Base-by-base conservation (phyloP, 2,797 vertebrate genomes). In the Mormyrus hasselquistii region DNA sequence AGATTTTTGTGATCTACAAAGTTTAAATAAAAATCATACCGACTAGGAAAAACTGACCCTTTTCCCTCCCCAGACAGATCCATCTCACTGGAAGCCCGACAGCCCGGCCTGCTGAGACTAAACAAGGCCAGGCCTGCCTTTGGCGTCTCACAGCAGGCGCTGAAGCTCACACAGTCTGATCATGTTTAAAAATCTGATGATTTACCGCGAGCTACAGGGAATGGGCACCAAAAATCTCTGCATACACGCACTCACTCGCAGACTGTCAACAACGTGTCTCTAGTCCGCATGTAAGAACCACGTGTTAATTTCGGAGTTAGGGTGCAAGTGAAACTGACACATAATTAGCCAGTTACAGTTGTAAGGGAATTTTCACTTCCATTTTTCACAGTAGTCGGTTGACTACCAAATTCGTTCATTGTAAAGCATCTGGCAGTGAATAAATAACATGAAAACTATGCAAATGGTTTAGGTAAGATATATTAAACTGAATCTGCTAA, bases 151-250 rank as follows among this genome's bases (percentile, higher is more conserved):
- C 14, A 9, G 10, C 52, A 49, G 88, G 41, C 34, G n/a, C 55
- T 49, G 38, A 47, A 16, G 34, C 22, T 16, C 88, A 55, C 88
- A n/a, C 88, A 82, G 65, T 52, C 50, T 55, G 69, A 69, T 84
- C 79, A 29, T 19, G 76, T 89, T 59, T 79, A 84, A 89, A 89
- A 79, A 89, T 41, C 22, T 7, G 25, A 55, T 82, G n/a, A 49
- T 49, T 88, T 76, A 50, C 53, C 47, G 53, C 10, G 38, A 79
- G 34, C 76, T 84, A 69, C n/a, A 62, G 83, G 9, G 12, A 49
- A 19, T 8, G 76, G 12, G 79, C 65, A 16, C 65, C 65, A 85
- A 50, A 47, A 55, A 25, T 49, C 76, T 14, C 76, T 22, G 10
- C 38, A 2, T 38, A 84, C 50, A 38, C 14, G 10, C 16, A 62